Percentiles rank a stretch among this genome's conserved stretches.
These are phyloP conservation scores for Acanthisitta chloris DNA, from an alignment of 2,113 vertebrate genomes.

Conservation along the genomic window DNA sequence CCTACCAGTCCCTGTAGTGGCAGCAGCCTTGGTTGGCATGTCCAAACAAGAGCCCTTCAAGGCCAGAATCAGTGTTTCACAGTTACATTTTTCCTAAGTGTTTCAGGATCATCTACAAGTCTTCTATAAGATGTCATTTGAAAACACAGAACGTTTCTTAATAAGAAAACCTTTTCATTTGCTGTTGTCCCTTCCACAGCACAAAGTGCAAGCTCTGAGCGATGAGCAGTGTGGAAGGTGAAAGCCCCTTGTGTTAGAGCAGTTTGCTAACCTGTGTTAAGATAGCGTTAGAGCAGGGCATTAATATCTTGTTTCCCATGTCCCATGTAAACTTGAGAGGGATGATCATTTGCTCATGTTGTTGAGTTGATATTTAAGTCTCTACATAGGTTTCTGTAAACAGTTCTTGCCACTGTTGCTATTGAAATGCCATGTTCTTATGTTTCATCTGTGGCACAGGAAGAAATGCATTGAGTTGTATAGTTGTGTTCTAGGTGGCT, in stretches of 20 bases:
- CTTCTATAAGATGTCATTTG: background rate
- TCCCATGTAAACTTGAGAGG: background rate
- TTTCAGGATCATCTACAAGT: background rate
- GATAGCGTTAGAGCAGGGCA: background rate
- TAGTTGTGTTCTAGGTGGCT: background rate
- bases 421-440: background rate
- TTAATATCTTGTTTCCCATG: background rate
- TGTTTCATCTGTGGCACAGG: background rate
- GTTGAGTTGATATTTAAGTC: background rate
- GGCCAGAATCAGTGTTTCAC: background rate
- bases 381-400: background rate
- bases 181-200: background rate
- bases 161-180: background rate
- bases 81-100: background rate
- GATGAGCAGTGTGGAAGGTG: background rate
- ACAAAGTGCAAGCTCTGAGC: background rate
- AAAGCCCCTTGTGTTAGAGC: background rate
- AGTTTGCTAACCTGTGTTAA: background rate
- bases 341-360: background rate
- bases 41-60: background rate
- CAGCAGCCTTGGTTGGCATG: background rate
- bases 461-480: background rate
- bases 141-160: background rate
- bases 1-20: background rate
- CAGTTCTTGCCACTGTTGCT: background rate